Conservation (phyloP, 2,888 invertebrate species). For the Zygaena filipendulae region DNA sequence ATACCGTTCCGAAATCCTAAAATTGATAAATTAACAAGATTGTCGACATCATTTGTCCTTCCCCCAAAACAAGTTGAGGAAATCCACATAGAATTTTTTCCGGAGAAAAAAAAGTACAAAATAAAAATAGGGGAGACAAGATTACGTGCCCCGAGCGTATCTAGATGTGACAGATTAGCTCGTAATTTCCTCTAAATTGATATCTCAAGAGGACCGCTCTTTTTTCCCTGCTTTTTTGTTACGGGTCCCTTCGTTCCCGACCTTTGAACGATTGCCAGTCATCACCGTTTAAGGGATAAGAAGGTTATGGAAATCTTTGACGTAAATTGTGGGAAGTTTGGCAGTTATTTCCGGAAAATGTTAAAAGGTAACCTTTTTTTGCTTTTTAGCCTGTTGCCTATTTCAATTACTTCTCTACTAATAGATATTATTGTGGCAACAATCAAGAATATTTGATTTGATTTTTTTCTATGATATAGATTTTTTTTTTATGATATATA, state of each 20-base stretch:
- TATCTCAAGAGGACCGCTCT: constrained; percentile 48
- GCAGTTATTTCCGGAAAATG: too few species aligned
- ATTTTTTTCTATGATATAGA: too few species aligned
- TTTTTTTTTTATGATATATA: too few species aligned
- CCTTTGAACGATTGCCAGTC: constrained; percentile 47
- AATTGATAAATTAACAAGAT: constrained; percentile 59
- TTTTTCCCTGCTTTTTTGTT: constrained; percentile 31
- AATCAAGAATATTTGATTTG: too few species aligned
- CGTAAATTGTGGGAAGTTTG: constrained; percentile 27
- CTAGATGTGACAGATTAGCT: constrained; percentile 64
- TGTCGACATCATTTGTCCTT: constrained; percentile 34
- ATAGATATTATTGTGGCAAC: too few species aligned
- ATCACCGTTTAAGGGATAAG: constrained; percentile 32
- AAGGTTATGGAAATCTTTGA: constrained; percentile 33
- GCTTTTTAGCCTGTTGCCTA: too few species aligned
- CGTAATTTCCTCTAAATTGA: constrained; percentile 64
- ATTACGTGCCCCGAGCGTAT: constrained; percentile 46
- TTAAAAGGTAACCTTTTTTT: too few species aligned
- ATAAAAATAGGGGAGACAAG: constrained; percentile 46
- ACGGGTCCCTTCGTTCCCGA: constrained; percentile 20
- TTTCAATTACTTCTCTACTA: too few species aligned
- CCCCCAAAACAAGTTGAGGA: constrained; percentile 16
- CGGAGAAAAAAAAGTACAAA: constrained; percentile 25
- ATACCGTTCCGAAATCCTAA: too few species aligned
- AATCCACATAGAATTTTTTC: constrained; percentile 26